phyloP scores from a whole-genome alignment of 2,888 invertebrate genomes.

The Siphlonurus alternatus region DNA sequence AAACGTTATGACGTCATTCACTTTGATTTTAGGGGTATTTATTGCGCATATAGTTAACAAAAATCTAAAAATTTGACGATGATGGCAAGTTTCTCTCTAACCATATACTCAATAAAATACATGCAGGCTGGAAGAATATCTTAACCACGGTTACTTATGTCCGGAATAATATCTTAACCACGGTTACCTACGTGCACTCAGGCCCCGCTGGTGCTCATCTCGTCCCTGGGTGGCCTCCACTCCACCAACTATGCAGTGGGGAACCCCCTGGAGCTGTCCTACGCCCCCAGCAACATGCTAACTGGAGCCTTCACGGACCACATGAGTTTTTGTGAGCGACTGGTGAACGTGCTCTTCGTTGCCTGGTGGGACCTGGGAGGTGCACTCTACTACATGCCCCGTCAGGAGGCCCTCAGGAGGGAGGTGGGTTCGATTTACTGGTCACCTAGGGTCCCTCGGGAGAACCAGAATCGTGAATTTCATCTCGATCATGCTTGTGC shows the following conservation, averaged over 20 bases:
- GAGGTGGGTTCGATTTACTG: background rate
- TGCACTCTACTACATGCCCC: background rate
- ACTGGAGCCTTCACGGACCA: background rate
- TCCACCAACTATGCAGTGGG: background rate
- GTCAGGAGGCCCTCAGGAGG: background rate
- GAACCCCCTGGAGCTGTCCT: background rate
- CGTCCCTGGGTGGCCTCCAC: background rate
- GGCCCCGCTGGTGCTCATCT: background rate
- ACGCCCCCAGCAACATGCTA: background rate
- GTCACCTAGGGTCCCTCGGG: no score
- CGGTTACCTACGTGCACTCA: background rate
- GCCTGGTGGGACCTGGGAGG: background rate
- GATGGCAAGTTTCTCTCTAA: no score
- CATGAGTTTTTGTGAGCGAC: conserved; percentile 10
- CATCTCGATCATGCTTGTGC: no score
- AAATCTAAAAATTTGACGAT: no score
- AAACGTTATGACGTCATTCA: no score
- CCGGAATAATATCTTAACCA: no score
- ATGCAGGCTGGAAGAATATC: no score
- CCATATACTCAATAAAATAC: no score
- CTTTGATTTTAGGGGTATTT: no score
- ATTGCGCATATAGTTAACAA: no score
- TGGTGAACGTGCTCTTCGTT: conserved; percentile 6
- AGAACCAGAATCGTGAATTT: no score
- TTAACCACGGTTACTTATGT: no score